Percentiles rank a stretch among this genome's conserved stretches.
Conservation (phyloP, 2,888 invertebrate species). For the Carabus problematicus region DNA sequence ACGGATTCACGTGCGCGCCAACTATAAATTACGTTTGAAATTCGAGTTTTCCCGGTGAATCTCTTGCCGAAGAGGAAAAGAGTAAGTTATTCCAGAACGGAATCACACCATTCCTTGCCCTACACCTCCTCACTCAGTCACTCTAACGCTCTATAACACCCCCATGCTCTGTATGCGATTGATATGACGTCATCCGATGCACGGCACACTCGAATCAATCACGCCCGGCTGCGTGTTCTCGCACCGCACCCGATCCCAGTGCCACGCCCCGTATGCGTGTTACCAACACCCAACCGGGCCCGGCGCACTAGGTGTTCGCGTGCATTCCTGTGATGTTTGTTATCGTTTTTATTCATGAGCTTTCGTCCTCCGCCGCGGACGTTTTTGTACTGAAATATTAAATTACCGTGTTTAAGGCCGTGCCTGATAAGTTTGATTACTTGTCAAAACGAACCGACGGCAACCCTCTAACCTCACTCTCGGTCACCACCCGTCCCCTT, state of each 20-base stretch:
- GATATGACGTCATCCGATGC: conserved; percentile 52
- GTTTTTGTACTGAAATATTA: conserved; percentile 39
- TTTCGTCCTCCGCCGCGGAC: conserved; percentile 25
- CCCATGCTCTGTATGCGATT: conserved; percentile 47
- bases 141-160: conserved; percentile 31
- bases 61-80: conserved; percentile 36
- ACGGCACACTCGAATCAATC: conserved; percentile 52
- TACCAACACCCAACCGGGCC: conserved; percentile 17
- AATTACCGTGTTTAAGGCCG: conserved; percentile 41
- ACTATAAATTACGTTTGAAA: conserved; percentile 53
- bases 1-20: conserved; percentile 51
- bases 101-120: conserved; percentile 46
- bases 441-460: conserved; percentile 36
- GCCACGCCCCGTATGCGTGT: conserved; percentile 43
- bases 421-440: conserved; percentile 39
- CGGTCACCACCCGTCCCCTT: background rate
- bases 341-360: conserved; percentile 42
- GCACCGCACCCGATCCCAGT: conserved; percentile 26
- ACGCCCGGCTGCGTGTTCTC: conserved; percentile 47
- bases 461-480: background rate
- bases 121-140: too few species aligned
- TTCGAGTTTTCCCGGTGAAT: conserved; percentile 52
- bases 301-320: conserved; percentile 6
- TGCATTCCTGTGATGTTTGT: conserved; percentile 22
- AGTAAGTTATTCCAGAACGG: conserved; percentile 50